Base-by-base conservation (phyloP, 2,888 invertebrate genomes). In the Lycaena phlaeas region DNA sequence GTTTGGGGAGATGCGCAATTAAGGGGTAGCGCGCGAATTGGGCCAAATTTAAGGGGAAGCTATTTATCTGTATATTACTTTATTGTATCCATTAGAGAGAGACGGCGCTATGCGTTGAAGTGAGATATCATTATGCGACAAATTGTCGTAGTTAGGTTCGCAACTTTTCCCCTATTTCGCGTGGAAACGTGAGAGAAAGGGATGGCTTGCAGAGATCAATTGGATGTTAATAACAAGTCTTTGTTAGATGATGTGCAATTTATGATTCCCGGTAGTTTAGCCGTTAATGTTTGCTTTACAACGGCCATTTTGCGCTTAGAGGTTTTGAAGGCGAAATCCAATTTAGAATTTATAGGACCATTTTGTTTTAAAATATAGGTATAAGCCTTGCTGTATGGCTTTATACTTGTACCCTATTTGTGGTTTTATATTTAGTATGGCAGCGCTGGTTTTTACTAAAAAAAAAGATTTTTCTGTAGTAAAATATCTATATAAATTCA, bases 61-160 rank as follows among this genome's bases (percentile, higher is more conserved):
- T 71, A 77, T 75, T 77, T 77, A 73, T 82, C 75, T 67, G 68
- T 73, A 70, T 74, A 82, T 84, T 84, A 84, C 81, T 84, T 82
- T 84, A 82, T 82, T 77, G 65, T 74, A 71, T 65, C 79, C 68
- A 84, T 84, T 84, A 81, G 60, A 50, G 48, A 48, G 59, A 55
- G 76, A 76, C 43, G 49, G 63, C 42, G 48, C 44, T 53, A 61
- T 52, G 50, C 42, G 61, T 44, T 48, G 40, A 53, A 61, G 49
- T 51, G 59, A 52, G 56, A 57, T 28, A 38, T 38, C 31, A 41
- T 48, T 46, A 46, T 45, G 46, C 42, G 52, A 67, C 68, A 71
- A 73, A 71, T 70, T 69, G 67, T 63, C 64, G 66, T 64, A 61
- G 68, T 61, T 42, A 46, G 29, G 42, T 42, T 44, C 36, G 2